phyloP scores from a whole-genome alignment of 2,888 invertebrate species.

The Campoplex nolae region DNA sequence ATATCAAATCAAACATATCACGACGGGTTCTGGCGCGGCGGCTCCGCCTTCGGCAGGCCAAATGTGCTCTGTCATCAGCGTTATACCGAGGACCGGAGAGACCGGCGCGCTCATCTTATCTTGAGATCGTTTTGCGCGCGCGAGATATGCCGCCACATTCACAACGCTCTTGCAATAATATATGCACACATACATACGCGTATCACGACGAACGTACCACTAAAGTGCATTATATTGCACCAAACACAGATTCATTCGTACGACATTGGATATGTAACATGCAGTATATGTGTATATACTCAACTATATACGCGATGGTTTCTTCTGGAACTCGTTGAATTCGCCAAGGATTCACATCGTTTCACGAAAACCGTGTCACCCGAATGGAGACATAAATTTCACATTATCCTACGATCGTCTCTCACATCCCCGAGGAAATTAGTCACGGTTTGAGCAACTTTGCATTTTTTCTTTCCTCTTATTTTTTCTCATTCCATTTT shows the following conservation, averaged over 20 bases:
- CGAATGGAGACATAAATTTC: slow-evolving; percentile 65
- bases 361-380: slow-evolving; percentile 65
- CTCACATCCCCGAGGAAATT: slow-evolving; percentile 58
- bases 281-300: background rate
- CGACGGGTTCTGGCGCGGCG: slow-evolving; percentile 67
- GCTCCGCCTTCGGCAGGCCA: slow-evolving; percentile 72
- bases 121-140: slow-evolving; percentile 67
- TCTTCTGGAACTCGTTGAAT: slow-evolving; percentile 48
- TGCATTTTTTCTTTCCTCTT: slow-evolving; percentile 19
- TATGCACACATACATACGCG: background rate
- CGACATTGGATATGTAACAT: slow-evolving; percentile 40
- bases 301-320: slow-evolving; percentile 21
- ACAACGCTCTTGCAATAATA: slow-evolving; percentile 31
- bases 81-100: slow-evolving; percentile 61
- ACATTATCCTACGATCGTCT: slow-evolving; percentile 63
- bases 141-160: slow-evolving; percentile 52
- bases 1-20: slow-evolving; percentile 75
- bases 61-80: slow-evolving; percentile 74
- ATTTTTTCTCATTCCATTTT: background rate
- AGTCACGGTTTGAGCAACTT: slow-evolving; percentile 54
- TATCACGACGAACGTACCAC: background rate
- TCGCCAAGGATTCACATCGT: slow-evolving; percentile 50
- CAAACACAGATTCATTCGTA: slow-evolving; percentile 29
- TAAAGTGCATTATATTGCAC: slow-evolving; percentile 45
- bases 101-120: slow-evolving; percentile 64